A percentile compares a stretch with the other conserved stretches of the same genome.
Evolutionary conservation across 2,888 invertebrate species (phyloP).

Genomic region (Mallateleia sp.): DNA sequence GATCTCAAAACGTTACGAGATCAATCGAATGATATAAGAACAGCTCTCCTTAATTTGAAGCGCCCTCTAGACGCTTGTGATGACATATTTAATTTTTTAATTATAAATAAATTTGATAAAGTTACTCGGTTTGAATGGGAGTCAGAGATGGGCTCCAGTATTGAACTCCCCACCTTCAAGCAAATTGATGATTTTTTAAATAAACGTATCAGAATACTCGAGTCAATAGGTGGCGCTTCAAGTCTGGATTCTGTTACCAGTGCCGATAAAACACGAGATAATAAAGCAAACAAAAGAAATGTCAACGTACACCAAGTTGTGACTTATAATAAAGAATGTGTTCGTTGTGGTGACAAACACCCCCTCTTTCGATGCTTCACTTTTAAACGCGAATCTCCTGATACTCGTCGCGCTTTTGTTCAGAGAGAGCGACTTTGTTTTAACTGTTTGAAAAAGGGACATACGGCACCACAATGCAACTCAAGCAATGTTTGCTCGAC

Average conservation of each 20-base stretch:
- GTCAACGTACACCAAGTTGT: slow-evolving; percentile 1
- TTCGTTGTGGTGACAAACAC: neutral
- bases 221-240: neutral
- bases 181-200: neutral
- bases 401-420: no score
- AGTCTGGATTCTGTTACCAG: no score
- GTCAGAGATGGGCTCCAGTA: neutral
- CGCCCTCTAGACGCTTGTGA: neutral
- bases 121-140: neutral
- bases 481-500: neutral
- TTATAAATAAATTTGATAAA: neutral
- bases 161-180: neutral
- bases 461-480: neutral
- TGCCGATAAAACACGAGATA: no score
- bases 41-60: neutral
- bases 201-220: neutral
- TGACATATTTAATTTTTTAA: neutral
- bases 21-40: neutral
- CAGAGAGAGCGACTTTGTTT: slow-evolving; percentile 1
- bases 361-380: neutral
- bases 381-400: no score
- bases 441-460: neutral
- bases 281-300: no score
- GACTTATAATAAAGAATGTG: neutral
- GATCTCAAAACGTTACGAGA: neutral